These are phyloP conservation scores for Bagarius yarrelli DNA, from an alignment of 2,113 vertebrate genomes.

Conservation along the genomic window DNA sequence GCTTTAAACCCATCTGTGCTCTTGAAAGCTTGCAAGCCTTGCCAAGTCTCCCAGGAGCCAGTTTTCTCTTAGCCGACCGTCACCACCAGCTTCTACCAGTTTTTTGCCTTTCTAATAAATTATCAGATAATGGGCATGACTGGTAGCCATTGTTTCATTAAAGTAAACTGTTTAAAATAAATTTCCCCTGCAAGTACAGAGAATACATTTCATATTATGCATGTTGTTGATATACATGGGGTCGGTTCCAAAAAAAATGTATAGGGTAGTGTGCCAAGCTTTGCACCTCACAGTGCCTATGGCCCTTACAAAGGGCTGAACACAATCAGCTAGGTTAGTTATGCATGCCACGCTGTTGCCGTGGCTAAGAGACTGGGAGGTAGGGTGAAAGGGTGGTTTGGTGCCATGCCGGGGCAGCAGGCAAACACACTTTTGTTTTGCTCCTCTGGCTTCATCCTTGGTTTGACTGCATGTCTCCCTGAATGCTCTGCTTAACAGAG, in stretches of 20 bases:
- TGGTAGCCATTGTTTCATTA: conserved; percentile 79
- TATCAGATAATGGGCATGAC: conserved; percentile 81
- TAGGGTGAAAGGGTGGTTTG: conserved; percentile 69
- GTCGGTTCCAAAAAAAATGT: conserved; percentile 76
- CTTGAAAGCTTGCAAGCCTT: conserved; percentile 32
- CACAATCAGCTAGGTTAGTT: conserved; percentile 88
- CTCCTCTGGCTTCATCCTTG: conserved; percentile 64
- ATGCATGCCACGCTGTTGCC: conserved; percentile 97
- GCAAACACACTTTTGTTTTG: conserved; percentile 81
- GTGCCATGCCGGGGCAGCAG: conserved; percentile 79
- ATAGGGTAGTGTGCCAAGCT: conserved; percentile 85
- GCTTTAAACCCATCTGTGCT: conserved; percentile 54
- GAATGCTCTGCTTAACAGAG: conserved; percentile 47
- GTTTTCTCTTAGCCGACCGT: conserved; percentile 57
- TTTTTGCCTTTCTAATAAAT: conserved; percentile 74
- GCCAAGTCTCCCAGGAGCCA: conserved; percentile 51
- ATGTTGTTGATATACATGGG: conserved; percentile 81
- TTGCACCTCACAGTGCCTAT: conserved; percentile 79
- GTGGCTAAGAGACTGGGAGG: conserved; percentile 77
- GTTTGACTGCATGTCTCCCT: conserved; percentile 21
- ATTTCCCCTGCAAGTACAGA: conserved; percentile 83
- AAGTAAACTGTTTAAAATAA: conserved; percentile 92
- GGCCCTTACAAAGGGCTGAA: conserved; percentile 83
- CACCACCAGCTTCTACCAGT: conserved; percentile 59
- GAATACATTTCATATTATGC: conserved; percentile 90